Conservation (phyloP, 2,888 invertebrate species). For the Autographa pulchrina region DNA sequence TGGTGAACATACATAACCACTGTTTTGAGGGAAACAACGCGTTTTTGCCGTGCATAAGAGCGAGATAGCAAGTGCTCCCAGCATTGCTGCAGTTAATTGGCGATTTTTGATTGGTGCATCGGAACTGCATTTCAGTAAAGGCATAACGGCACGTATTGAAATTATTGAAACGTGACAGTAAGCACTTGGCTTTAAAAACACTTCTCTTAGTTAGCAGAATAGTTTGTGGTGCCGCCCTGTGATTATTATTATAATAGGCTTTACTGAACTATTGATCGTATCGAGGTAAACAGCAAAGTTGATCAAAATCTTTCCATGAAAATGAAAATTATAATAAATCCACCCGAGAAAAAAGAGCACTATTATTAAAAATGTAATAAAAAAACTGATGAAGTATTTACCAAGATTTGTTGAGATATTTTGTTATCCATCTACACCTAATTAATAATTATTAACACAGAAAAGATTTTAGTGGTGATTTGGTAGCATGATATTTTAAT, state of each 20-base stretch:
- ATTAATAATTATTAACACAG: too few species aligned
- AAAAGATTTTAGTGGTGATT: too few species aligned
- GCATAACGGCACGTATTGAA: conserved; percentile 3
- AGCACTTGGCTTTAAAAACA: neutral
- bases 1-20: conserved; percentile 40
- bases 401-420: too few species aligned
- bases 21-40: conserved; percentile 25
- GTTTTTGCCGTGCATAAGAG: conserved; percentile 25
- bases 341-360: too few species aligned
- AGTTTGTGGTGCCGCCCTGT: neutral
- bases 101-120: conserved; percentile 25
- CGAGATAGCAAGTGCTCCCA: conserved; percentile 25
- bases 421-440: too few species aligned
- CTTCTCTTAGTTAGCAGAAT: neutral
- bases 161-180: neutral
- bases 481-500: too few species aligned
- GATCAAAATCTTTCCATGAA: neutral
- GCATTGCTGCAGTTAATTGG: conserved; percentile 8
- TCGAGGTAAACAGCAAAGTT: neutral
- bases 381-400: too few species aligned
- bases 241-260: neutral
- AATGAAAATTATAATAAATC: neutral
- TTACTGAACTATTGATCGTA: neutral
- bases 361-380: too few species aligned
- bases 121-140: conserved; percentile 5